Base-by-base conservation (phyloP, 1,140 invertebrate species). In the Cyclina sinensis region DNA sequence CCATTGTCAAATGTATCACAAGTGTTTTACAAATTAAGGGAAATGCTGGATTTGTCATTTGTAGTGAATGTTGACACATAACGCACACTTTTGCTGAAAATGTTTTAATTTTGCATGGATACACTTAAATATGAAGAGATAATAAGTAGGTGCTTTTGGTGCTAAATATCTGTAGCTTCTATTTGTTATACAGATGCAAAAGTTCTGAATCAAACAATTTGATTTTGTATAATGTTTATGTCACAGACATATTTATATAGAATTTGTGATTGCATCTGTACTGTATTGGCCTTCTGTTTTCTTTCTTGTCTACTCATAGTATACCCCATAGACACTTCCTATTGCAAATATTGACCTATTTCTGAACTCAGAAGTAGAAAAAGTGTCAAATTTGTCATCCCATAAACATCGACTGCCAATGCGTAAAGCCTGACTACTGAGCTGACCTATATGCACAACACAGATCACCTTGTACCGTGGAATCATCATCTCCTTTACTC, bases 381-480 rank as follows among this genome's bases (percentile, higher is more conserved):
- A 95, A 16, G 94, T 94, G 85, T 95, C 94, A 76, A 74, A 89
- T 46, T 89, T 90, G 5, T 94, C 90, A 88, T 95, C 94, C 94
- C 94, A 95, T 79, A 95, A 86, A 86, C 94, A 95, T 1, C 94
- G 89, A 57, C 94, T 95, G n/a, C 94, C 93, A 54, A 95, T 89
- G 32, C 93, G 82, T 32, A 95, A 85, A 18, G 92, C 92, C 39
- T 95, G 94, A 48, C 91, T 92, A 32, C 91, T 91, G 4, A 93
- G 87, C 86, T 94, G 93, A 54, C 94, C 94, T 65, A 94, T 94
- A 48, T 94, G 92, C 39, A 95, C 93, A 27, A 93, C 76, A 90
- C 94, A 94, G 54, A 95, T 94, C 16, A 95, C 93, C 79, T 95
- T 95, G 86, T 93, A 95, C 24, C 94, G 76, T 51, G 94, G 94